Evolutionary conservation across 2,888 invertebrate genomes (phyloP).

Genomic region (Epinotia demarniana): DNA sequence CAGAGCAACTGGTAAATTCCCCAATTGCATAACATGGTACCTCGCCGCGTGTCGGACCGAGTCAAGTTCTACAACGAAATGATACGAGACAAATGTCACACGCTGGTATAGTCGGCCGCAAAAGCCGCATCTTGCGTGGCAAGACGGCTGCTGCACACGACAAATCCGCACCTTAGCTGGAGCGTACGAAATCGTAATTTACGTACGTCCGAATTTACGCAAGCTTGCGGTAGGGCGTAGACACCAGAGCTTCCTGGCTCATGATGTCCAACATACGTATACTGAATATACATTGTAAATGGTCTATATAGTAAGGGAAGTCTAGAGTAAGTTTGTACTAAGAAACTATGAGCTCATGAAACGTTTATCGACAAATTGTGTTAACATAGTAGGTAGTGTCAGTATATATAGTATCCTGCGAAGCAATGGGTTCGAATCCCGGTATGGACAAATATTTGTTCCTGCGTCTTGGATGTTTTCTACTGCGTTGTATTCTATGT

Average conservation of each 20-base stretch:
- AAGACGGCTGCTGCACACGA: slow-evolving; percentile 20
- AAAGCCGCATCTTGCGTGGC: slow-evolving; percentile 14
- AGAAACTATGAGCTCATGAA: not conserved
- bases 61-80: not conserved
- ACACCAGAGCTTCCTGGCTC: not conserved
- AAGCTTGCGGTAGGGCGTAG: slow-evolving; percentile 10
- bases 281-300: not conserved
- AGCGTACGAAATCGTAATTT: slow-evolving; percentile 10
- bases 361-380: not conserved
- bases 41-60: not conserved
- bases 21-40: not conserved
- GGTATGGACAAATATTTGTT: not conserved
- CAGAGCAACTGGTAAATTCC: too few species aligned
- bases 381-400: not conserved
- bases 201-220: slow-evolving; percentile 25
- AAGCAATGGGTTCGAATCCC: not conserved
- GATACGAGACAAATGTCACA: slow-evolving; percentile 17
- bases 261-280: not conserved
- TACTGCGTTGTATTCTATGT: not conserved
- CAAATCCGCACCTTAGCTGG: slow-evolving; percentile 21
- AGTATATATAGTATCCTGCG: not conserved
- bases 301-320: not conserved
- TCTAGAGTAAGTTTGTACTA: not conserved
- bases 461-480: not conserved
- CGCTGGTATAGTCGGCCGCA: slow-evolving; percentile 7